Evolutionary conservation across 2,113 vertebrate species (phyloP).

Genomic region (Carassius gibelio): DNA sequence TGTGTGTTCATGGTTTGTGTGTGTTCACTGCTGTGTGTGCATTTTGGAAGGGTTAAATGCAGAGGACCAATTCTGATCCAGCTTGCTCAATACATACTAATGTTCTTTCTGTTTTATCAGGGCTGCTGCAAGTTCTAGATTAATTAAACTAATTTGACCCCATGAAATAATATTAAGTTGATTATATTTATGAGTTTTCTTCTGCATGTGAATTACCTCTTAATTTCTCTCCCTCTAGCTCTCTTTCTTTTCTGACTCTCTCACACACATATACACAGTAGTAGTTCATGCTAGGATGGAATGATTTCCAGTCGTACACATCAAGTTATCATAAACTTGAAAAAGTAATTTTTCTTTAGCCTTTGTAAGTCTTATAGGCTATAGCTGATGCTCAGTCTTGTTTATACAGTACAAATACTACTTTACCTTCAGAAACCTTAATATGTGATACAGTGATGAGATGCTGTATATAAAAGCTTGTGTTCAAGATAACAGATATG

Average conservation of each 20-base stretch:
- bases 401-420: background rate
- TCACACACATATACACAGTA: background rate
- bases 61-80: no score
- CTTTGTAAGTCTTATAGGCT: background rate
- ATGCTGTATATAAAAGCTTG: background rate
- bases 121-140: conserved; percentile 49
- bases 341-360: background rate
- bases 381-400: background rate
- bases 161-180: conserved; percentile 50
- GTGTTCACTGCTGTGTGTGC: no score
- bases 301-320: background rate
- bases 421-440: background rate
- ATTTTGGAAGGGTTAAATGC: no score
- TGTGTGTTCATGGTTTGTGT: no score
- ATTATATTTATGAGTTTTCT: conserved; percentile 52
- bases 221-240: background rate
- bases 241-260: background rate
- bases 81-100: conserved; percentile 8
- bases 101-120: conserved; percentile 43
- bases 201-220: conserved; percentile 50
- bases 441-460: background rate
- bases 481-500: background rate
- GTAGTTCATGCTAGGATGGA: background rate
- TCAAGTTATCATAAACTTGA: background rate
- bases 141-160: conserved; percentile 54